These are phyloP conservation scores for Dendrophyllia cribrosa DNA, from an alignment of 64 coral and sea anemone genomes.

Conservation along the genomic window DNA sequence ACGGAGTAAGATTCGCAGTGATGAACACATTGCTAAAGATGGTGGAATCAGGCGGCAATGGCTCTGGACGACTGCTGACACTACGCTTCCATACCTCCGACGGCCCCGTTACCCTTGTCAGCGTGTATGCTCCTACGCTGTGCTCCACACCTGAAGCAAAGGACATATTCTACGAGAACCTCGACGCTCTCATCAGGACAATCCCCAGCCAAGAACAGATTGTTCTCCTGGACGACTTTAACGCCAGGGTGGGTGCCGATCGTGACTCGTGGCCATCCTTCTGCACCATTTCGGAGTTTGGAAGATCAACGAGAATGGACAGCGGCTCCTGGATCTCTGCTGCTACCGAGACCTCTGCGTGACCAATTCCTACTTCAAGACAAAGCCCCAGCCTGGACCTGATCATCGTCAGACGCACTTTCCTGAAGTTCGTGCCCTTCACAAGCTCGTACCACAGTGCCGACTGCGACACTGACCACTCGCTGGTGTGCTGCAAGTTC, in stretches of 20 bases:
- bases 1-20: slow-evolving; percentile 59
- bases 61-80: neutral
- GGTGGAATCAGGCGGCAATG: neutral
- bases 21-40: neutral
- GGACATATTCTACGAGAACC: slow-evolving; percentile 27
- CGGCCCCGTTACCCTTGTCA: neutral
- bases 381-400: neutral
- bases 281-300: neutral
- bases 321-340: neutral
- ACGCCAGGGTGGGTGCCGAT: neutral
- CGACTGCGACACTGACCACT: too few species aligned
- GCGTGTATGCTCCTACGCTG: slow-evolving; percentile 10
- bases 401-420: neutral
- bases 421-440: too few species aligned
- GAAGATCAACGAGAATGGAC: neutral
- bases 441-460: too few species aligned
- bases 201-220: neutral
- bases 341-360: neutral
- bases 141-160: neutral
- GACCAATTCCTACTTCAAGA: neutral
- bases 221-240: slow-evolving; percentile 13
- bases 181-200: neutral
- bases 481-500: too few species aligned
- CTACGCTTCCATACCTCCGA: neutral
- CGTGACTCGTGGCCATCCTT: neutral